A percentile compares a stretch with the other conserved stretches of the same genome.
Conservation (phyloP, 2,113 vertebrate species). For the Chlorodrepanis virens region DNA sequence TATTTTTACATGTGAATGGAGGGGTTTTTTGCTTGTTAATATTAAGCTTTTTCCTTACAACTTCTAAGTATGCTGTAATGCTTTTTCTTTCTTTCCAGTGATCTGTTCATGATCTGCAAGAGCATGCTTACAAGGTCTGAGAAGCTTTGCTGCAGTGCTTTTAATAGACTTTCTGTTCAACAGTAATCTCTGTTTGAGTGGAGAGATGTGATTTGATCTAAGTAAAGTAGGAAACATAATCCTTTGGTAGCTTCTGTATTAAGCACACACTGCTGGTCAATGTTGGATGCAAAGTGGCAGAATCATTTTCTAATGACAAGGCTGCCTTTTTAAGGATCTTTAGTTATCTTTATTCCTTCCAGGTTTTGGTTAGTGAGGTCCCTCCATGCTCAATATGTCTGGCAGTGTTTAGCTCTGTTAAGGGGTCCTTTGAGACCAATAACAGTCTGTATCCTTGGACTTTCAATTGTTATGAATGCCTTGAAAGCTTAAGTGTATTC, state of each 20-base stretch:
- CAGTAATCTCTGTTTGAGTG: not conserved
- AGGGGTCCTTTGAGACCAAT: not conserved
- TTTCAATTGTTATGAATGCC: not conserved
- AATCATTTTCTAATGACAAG: not conserved
- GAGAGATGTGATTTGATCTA: not conserved
- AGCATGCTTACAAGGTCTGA: not conserved
- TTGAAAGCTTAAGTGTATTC: not conserved
- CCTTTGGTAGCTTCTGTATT: not conserved
- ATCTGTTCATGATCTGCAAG: not conserved
- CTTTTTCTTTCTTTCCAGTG: not conserved
- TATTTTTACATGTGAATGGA: not conserved
- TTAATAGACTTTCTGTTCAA: not conserved
- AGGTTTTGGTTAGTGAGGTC: not conserved
- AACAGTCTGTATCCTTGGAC: not conserved
- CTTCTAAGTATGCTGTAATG: not conserved
- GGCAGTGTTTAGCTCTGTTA: not conserved
- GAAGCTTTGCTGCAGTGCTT: not conserved
- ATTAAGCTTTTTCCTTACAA: not conserved
- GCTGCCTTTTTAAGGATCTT: not conserved
- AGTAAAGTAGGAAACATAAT: not conserved
- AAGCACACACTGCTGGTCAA: not conserved
- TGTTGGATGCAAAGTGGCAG: not conserved
- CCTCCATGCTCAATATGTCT: not conserved
- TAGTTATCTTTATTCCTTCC: not conserved
- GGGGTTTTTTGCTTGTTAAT: rapidly evolving